These are phyloP conservation scores for Macrophya alboannulata DNA, from an alignment of 2,888 invertebrate species.

Conservation along the genomic window DNA sequence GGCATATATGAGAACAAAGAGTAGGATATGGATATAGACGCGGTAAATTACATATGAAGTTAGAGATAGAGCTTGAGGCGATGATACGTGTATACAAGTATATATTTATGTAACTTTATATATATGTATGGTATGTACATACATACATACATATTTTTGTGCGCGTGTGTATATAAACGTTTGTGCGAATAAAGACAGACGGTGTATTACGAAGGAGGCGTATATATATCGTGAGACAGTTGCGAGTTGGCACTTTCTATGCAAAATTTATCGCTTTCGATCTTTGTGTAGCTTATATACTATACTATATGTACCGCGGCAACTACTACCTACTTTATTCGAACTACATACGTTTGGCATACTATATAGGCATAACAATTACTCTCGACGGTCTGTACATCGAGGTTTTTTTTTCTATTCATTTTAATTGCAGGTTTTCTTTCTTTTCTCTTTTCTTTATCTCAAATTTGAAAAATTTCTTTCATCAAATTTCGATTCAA, in stretches of 20 bases:
- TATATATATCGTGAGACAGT: conserved; percentile 17
- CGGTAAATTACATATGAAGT: not conserved
- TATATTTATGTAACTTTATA: too few species aligned
- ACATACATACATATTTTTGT: too few species aligned
- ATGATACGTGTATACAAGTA: not conserved
- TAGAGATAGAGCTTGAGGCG: not conserved
- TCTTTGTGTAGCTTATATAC: conserved; percentile 62
- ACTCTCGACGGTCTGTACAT: not conserved
- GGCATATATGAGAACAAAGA: not conserved
- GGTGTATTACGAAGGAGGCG: too few species aligned
- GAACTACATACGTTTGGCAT: not conserved
- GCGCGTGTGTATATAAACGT: not conserved
- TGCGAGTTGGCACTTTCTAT: conserved; percentile 66
- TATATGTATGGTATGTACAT: too few species aligned
- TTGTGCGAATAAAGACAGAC: not conserved
- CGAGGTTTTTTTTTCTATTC: not conserved
- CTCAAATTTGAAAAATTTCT: too few species aligned
- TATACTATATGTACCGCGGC: too few species aligned
- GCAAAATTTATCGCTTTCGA: conserved; percentile 79
- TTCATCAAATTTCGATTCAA: too few species aligned
- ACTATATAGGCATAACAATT: not conserved
- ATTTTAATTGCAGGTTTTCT: not conserved
- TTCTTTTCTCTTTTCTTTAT: not conserved
- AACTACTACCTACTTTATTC: not conserved
- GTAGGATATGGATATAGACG: not conserved